These are phyloP conservation scores for Tarsius wallacei DNA, from an alignment of 2,797 vertebrate species.

Conservation along the genomic window DNA sequence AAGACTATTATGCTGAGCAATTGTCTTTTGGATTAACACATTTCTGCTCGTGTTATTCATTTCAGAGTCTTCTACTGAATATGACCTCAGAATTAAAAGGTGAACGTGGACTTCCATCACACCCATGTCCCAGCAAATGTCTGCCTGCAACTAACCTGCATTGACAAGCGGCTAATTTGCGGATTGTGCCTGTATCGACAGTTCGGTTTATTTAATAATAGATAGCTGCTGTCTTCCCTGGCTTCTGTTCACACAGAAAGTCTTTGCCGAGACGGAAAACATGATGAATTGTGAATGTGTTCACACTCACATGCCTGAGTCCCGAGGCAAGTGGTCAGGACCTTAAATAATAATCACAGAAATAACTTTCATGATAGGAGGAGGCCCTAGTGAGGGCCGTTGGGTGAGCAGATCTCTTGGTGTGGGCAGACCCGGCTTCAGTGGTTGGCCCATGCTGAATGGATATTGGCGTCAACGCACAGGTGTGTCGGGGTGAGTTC, in stretches of 20 bases:
- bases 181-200: not conserved
- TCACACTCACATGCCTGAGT: not conserved
- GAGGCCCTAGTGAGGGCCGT: not conserved
- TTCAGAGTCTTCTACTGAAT: not conserved
- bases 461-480: rapidly evolving
- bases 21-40: not conserved
- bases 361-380: not conserved
- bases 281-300: conserved; percentile 5
- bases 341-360: not conserved
- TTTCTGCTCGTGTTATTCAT: rapidly evolving
- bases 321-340: not conserved
- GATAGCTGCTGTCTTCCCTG: not conserved
- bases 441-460: rapidly evolving
- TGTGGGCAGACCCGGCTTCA: no score
- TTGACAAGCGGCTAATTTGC: not conserved
- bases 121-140: rapidly evolving
- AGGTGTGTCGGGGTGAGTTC: not conserved
- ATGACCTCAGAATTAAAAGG: not conserved
- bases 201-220: conserved; percentile 53
- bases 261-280: conserved; percentile 16
- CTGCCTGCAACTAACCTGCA: not conserved
- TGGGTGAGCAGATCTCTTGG: not conserved
- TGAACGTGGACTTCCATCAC: not conserved
- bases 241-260: not conserved
- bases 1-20: not conserved